Percentiles rank a stretch among this genome's conserved stretches.
Conservation (phyloP, 2,797 vertebrate genomes). For the Florisuga fusca region DNA sequence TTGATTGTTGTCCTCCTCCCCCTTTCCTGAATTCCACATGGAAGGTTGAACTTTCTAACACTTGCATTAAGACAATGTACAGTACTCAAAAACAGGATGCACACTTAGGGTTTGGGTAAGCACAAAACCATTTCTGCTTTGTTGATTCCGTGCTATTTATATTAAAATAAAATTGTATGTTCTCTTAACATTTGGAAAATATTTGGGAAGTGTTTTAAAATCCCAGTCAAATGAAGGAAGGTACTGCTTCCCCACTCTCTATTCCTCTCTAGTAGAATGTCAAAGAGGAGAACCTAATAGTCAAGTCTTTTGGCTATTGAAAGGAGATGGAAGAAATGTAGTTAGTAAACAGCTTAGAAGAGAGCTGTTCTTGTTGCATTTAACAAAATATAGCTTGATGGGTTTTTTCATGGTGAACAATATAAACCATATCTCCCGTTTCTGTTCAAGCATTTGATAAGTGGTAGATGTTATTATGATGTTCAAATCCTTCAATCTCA, state of each 20-base stretch:
- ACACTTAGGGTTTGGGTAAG: neutral
- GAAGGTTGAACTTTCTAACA: slow-evolving; percentile 16
- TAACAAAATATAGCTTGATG: neutral
- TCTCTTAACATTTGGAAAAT: neutral
- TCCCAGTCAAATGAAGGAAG: neutral
- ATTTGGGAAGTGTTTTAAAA: neutral
- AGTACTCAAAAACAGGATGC: slow-evolving; percentile 35
- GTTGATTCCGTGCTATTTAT: neutral
- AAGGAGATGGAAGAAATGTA: neutral
- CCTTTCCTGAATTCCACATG: slow-evolving; percentile 10
- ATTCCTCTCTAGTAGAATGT: neutral
- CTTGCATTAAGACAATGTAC: slow-evolving; percentile 40
- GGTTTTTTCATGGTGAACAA: neutral
- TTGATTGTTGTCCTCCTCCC: neutral
- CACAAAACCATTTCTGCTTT: slow-evolving; percentile 11
- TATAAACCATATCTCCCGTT: neutral
- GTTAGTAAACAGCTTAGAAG: neutral
- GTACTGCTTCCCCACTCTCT: neutral
- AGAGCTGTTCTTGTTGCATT: neutral
- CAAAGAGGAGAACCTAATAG: neutral
- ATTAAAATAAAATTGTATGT: neutral
- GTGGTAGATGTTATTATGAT: neutral
- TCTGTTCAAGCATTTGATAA: neutral
- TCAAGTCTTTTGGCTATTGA: neutral
- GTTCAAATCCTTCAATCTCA: neutral